These are phyloP conservation scores for Eonycteris spelaea DNA, from an alignment of 2,113 vertebrate genomes.

Conservation along the genomic window DNA sequence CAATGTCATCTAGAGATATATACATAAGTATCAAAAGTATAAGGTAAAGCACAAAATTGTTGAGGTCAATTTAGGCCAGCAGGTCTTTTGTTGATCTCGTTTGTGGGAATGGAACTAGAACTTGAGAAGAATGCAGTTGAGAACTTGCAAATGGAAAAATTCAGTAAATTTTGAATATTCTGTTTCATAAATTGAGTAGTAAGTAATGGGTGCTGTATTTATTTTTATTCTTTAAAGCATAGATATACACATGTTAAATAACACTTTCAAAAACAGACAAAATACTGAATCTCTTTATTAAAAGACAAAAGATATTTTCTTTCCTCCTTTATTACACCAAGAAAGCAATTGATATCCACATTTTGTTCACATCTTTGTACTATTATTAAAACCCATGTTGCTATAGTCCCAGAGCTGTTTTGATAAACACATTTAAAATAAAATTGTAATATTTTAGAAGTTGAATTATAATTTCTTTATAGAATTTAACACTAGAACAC, in stretches of 20 bases:
- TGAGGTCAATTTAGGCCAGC: neutral
- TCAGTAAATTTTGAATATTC: neutral
- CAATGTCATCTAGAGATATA: neutral
- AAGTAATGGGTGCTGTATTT: neutral
- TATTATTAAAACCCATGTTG: neutral
- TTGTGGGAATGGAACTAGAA: neutral
- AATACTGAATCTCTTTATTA: neutral
- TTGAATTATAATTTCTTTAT: neutral
- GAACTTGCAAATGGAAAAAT: neutral
- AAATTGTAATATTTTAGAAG: neutral
- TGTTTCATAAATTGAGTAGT: neutral
- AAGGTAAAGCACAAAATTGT: neutral
- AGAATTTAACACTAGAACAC: neutral
- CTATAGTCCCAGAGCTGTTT: neutral
- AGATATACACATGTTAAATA: neutral
- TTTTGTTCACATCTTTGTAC: neutral
- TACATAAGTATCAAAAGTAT: neutral
- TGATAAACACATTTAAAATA: neutral
- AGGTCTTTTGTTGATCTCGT: neutral
- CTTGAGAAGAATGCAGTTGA: neutral
- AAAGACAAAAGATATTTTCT: neutral
- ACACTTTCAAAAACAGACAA: neutral
- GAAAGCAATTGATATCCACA: neutral
- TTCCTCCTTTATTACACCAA: neutral
- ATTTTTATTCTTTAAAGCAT: neutral